A percentile compares a stretch with the other conserved stretches of the same genome.
Conservation (phyloP, 2,113 vertebrate species). For the Cryptomyrus ogoouensis region DNA sequence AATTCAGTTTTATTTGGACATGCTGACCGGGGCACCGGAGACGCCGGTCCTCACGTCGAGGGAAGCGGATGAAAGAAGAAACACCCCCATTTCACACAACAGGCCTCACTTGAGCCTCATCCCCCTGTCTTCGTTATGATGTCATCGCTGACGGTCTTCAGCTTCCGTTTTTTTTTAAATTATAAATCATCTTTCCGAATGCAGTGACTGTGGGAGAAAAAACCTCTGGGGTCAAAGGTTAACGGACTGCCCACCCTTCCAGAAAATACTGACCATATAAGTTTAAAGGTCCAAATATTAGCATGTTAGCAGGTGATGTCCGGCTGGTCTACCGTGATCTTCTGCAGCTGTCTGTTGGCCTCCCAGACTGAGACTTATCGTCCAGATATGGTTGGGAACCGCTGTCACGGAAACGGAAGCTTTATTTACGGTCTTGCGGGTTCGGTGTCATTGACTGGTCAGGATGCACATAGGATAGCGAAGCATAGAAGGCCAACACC, state of each 20-base stretch:
- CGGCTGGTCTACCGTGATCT: not conserved
- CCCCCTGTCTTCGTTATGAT: not conserved
- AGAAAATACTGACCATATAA: not conserved
- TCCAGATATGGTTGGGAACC: not conserved
- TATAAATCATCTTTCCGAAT: not conserved
- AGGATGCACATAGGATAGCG: not conserved
- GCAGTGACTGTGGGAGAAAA: not conserved
- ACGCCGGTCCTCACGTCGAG: not conserved
- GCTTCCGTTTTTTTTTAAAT: not conserved
- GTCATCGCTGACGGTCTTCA: not conserved
- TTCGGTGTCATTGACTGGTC: not conserved
- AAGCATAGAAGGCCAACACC: too few species aligned
- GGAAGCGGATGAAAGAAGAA: not conserved
- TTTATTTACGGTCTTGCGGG: not conserved
- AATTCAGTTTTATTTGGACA: conserved; percentile 2
- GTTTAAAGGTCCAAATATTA: not conserved
- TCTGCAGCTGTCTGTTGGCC: not conserved
- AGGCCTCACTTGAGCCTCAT: not conserved
- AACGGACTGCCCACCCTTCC: not conserved
- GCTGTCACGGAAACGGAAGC: not conserved
- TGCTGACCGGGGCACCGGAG: not conserved
- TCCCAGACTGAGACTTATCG: not conserved
- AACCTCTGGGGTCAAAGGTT: not conserved
- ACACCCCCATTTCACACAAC: not conserved
- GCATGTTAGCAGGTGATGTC: not conserved